A percentile compares a stretch with the other conserved stretches of the same genome.
phyloP scores from a whole-genome alignment of 2,888 invertebrate genomes.

The Lysandra bellargus region DNA sequence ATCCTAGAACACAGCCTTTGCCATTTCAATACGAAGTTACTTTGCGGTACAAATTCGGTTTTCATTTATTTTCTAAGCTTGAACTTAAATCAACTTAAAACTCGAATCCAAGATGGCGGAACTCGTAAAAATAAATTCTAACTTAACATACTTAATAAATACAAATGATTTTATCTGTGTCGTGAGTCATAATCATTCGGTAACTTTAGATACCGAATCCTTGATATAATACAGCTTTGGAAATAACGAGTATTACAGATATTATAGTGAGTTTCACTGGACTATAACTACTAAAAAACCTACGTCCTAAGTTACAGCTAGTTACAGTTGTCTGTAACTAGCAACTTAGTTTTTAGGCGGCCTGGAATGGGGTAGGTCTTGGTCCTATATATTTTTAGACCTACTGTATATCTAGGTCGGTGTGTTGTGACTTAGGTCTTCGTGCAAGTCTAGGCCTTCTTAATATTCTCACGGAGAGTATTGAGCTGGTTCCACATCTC shows the following conservation, averaged over 20 bases:
- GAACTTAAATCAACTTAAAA: background rate
- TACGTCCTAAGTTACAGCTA: background rate
- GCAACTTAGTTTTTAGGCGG: too few species aligned
- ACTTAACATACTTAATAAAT: background rate
- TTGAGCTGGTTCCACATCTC: conserved; percentile 87
- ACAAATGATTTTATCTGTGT: background rate
- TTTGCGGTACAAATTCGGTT: conserved; percentile 33
- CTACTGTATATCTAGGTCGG: too few species aligned
- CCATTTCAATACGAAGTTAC: conserved; percentile 46
- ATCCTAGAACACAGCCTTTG: conserved; percentile 65
- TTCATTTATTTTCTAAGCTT: background rate
- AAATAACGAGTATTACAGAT: conserved; percentile 9
- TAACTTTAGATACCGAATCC: background rate
- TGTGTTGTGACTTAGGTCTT: background rate
- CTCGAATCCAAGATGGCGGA: background rate
- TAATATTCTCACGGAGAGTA: conserved; percentile 63
- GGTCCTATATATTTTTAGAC: background rate
- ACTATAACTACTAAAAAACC: background rate
- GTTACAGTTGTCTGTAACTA: too few species aligned
- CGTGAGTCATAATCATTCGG: background rate
- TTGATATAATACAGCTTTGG: conserved; percentile 11
- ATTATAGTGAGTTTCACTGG: background rate
- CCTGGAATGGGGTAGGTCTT: background rate
- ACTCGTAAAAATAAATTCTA: background rate
- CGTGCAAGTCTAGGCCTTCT: conserved; percentile 49